A percentile compares a stretch with the other conserved stretches of the same genome.
phyloP scores from a whole-genome alignment of 2,113 vertebrate genomes.

The Aptenodytes forsteri region DNA sequence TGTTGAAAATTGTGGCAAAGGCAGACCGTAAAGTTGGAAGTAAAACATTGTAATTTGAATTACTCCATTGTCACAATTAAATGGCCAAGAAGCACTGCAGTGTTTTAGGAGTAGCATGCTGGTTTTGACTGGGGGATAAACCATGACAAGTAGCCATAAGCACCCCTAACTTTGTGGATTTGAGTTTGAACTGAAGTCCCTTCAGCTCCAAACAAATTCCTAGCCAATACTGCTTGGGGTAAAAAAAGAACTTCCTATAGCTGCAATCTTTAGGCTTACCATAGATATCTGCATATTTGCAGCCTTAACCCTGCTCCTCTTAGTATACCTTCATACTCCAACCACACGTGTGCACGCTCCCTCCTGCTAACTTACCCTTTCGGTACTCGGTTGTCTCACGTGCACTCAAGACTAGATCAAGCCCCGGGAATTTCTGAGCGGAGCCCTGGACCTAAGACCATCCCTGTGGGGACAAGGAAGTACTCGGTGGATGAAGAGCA shows the following conservation, averaged over 20 bases:
- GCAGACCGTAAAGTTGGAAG: not conserved
- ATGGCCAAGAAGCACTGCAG: not conserved
- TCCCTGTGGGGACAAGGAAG: not conserved
- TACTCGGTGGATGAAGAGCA: not conserved
- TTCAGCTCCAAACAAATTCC: not conserved
- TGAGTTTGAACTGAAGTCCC: not conserved
- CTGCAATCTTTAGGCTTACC: not conserved
- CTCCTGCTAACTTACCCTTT: not conserved
- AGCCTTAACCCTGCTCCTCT: not conserved
- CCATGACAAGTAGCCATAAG: not conserved
- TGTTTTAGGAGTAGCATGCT: not conserved
- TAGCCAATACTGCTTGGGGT: not conserved
- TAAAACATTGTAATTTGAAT: not conserved
- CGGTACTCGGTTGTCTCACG: accelerated
- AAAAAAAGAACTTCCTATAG: not conserved
- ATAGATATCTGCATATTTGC: not conserved
- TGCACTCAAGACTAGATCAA: not conserved
- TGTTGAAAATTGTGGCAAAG: not conserved
- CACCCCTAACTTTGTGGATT: not conserved
- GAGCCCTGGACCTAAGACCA: not conserved
- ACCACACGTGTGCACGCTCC: not conserved
- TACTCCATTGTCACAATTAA: not conserved
- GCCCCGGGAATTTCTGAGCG: not conserved
- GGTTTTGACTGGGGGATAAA: too few relatives aligned
- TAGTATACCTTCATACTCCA: not conserved